Base-by-base conservation (phyloP, 2,888 invertebrate genomes). In the Ceriagrion tenellum region DNA sequence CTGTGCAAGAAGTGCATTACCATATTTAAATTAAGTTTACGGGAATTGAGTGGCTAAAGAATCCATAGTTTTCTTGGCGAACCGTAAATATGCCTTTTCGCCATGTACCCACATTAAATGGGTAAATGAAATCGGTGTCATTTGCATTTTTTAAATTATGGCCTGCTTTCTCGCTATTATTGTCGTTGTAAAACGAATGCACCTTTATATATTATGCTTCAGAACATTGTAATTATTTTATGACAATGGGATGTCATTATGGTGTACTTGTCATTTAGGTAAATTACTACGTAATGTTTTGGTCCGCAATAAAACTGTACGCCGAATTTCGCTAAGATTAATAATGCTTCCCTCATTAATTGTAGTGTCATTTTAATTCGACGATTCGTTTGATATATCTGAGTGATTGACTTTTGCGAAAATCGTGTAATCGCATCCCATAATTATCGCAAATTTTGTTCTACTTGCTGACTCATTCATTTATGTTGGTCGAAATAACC, bases 401-500 rank as follows among this genome's bases (percentile, higher is more conserved):
- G 12, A 8, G n/a, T n/a, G 35, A 35, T 13, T 74, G 30, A 10
- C 0, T 35, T 13, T 81, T 16, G 4, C 23, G 30, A 16, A 35
- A 35, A 81, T 69, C 6, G 1, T 81, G 35, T 12, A 81, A 35
- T 81, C 4, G 81, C 12, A 35, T 35, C 10, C 13, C 13, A 18
- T 35, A 35, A 35, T 35, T 35, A 35, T 6, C 16, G 16, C 3
- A 0, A 30, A 35, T 10, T 81, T 81, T 35, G 16, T 8, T 81
- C 23, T 30, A 35, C 35, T 81, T 81, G 81, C 81, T 81, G 81
- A 81, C 81, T 81, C 81, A 81, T 81, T 81, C 81, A 35, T 81
- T 35, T 35, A 16, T 81, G 35, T 81, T 59, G 20, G 59, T 59
- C 59, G 59, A 3, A 56, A 56, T 56, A 56, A 20, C 16, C 59